A percentile compares a stretch with the other conserved stretches of the same genome.
phyloP scores from a whole-genome alignment of 2,888 invertebrate species.

The Idaea straminata region DNA sequence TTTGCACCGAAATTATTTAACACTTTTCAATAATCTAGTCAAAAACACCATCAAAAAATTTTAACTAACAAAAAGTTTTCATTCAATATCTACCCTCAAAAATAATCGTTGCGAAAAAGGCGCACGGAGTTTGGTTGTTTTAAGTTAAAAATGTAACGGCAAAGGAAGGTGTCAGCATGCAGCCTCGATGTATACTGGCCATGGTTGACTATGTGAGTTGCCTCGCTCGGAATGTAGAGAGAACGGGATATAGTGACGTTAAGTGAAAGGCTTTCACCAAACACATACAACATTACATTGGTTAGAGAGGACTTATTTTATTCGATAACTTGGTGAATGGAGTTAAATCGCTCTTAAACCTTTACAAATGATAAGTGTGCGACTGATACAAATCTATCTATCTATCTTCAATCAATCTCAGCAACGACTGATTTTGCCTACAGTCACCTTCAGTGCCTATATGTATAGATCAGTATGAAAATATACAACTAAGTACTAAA shows the following conservation, averaged over 20 bases:
- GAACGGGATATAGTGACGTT: neutral
- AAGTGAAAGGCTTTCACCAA: neutral
- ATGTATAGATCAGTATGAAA: too few relatives aligned
- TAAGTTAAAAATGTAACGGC: neutral
- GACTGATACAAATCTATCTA: too few relatives aligned
- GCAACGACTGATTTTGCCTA: too few relatives aligned
- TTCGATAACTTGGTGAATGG: too few relatives aligned
- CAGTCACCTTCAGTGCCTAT: too few relatives aligned
- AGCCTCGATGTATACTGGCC: neutral
- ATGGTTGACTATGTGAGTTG: neutral
- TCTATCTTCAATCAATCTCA: too few relatives aligned
- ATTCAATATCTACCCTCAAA: neutral
- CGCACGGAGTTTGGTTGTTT: neutral
- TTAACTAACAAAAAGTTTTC: slow-evolving; percentile 18
- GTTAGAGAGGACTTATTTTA: neutral
- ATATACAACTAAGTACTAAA: too few relatives aligned
- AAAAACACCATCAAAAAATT: slow-evolving; percentile 42
- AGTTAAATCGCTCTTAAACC: too few relatives aligned
- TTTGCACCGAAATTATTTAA: slow-evolving; percentile 26
- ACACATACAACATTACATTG: neutral
- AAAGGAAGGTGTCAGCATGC: neutral
- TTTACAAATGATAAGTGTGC: too few relatives aligned
- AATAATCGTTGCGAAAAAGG: neutral
- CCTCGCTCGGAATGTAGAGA: neutral
- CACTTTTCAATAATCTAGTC: slow-evolving; percentile 35